Evolutionary conservation across 2,888 invertebrate species (phyloP), one percentile per base, ranked within the genome.

Genomic region (Seira sanloemensis): DNA sequence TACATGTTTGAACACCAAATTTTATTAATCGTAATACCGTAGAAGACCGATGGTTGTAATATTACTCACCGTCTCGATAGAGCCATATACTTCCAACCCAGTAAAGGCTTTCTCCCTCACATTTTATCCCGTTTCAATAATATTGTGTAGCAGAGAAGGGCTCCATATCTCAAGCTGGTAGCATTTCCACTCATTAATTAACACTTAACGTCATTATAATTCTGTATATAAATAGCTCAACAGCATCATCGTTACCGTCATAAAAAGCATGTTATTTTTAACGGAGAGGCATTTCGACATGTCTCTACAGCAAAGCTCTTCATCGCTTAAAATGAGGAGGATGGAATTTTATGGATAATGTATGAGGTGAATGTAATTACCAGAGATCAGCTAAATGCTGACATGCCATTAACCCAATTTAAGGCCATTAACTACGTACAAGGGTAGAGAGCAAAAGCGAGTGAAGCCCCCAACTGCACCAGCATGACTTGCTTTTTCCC

Each of bases 391-490:
- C 82, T 82, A 77, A 82, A 82, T 37, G 54, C 62, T 72, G 23
- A 80, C 58, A 82, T 73, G 73, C 72, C 82, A 82, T 82, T 82
- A 82, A 82, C 82, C 82, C 82, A 82, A 82, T 82, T 82, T 82
- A 82, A 82, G 77, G 77, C 82, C 77, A 77, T 77, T 82, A 82
- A 72, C 76, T 72, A 69, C 50, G 80, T 74, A 75, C 46, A n/a
- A n/a, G n/a, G n/a, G n/a, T n/a, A n/a, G 37, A 75, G 24, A 19
- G 54, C 4, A 62, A 19, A 62, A 62, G 50, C 50, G 16, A 50
- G n/a, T 16, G 18, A 58, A 58, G 21, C 1, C n/a, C n/a, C 62
- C 4, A 62, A 62, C 62, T 19, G 58, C 18, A 16, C 62, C n/a
- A 7, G 19, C 23, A 62, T 62, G 62, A 62, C 62, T 62, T 62